Evolutionary conservation across 2,113 vertebrate genomes (phyloP).

Genomic region (Cyrtonyx montezumae): DNA sequence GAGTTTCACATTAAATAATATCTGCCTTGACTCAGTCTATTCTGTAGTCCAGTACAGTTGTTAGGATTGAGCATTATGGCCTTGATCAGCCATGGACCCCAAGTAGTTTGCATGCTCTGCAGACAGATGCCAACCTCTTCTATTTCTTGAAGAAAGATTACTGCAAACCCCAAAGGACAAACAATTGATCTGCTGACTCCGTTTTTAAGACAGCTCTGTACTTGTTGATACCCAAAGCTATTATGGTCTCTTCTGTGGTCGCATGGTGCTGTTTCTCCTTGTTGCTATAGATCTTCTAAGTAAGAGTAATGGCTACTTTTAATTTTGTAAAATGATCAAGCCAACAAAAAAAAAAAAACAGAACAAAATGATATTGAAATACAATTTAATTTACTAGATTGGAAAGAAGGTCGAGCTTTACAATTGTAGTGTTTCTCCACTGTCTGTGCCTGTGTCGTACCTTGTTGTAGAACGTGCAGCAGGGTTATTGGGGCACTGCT

Average conservation of each 20-base stretch:
- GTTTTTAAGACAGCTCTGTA: neutral
- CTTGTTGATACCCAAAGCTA: neutral
- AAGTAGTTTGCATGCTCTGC: neutral
- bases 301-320: neutral
- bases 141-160: neutral
- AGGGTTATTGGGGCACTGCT: neutral
- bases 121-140: neutral
- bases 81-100: neutral
- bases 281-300: neutral
- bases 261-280: neutral
- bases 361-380: neutral
- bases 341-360: neutral
- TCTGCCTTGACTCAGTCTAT: neutral
- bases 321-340: neutral
- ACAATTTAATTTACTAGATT: neutral
- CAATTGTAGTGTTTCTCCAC: neutral
- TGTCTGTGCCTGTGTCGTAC: neutral
- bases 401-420: neutral
- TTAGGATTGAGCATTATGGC: neutral
- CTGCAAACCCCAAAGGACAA: rapidly evolving
- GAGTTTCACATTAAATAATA: neutral
- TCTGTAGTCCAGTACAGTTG: neutral
- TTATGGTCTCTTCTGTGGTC: neutral
- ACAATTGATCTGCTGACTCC: neutral
- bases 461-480: neutral